Conservation (phyloP, 1,140 invertebrate genomes). For the Dysdera silvatica region DNA sequence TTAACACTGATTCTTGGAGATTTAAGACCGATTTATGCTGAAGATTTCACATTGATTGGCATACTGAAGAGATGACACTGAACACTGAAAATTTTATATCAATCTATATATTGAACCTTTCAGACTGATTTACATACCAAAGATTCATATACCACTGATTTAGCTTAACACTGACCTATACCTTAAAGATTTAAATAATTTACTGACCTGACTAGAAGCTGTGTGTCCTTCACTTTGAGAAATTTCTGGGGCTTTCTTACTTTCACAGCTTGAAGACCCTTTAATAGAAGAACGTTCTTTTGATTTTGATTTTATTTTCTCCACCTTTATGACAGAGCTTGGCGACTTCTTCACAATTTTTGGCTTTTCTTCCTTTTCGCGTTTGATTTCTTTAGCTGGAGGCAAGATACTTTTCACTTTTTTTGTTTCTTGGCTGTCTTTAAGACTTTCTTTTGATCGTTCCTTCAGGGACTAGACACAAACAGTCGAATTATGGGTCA, state of each 20-base stretch:
- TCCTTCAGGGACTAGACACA: slow-evolving; percentile 19
- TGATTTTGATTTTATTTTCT: slow-evolving; percentile 14
- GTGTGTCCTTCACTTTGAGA: neutral
- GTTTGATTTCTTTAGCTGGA: slow-evolving; percentile 14
- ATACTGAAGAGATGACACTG: too few species aligned
- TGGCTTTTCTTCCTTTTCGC: slow-evolving; percentile 19
- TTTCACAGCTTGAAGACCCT: neutral
- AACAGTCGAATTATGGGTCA: neutral
- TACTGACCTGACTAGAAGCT: slow-evolving; percentile 16
- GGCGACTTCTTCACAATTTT: neutral
- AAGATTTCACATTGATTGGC: too few species aligned
- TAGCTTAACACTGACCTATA: neutral
- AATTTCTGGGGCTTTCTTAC: neutral
- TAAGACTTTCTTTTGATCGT: slow-evolving; percentile 1
- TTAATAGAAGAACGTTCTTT: slow-evolving; percentile 1
- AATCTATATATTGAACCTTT: too few species aligned
- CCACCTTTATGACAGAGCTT: neutral
- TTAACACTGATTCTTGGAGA: too few species aligned
- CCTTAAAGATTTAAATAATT: neutral
- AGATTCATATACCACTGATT: too few species aligned
- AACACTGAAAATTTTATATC: too few species aligned
- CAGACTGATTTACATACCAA: too few species aligned
- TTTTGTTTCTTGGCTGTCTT: slow-evolving; percentile 5
- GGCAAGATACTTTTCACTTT: slow-evolving; percentile 4
- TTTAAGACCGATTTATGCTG: too few species aligned